Conservation (phyloP, 2,797 vertebrate genomes). For the Myotis planiceps region DNA sequence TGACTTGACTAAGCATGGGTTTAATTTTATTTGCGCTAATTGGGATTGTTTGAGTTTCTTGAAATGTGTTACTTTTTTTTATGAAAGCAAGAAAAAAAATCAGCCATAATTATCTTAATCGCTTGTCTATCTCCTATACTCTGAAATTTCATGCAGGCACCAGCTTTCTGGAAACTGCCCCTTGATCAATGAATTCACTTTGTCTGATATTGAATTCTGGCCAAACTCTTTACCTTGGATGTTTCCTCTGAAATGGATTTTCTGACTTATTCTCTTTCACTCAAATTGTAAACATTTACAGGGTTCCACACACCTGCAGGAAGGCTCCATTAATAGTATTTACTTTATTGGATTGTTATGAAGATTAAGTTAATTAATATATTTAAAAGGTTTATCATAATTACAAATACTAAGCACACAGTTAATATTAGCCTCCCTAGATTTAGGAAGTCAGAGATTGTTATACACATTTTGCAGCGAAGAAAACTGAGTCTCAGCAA, state of each 20-base stretch:
- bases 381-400: background rate
- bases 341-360: background rate
- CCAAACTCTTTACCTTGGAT: background rate
- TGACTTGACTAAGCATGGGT: background rate
- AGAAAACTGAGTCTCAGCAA: background rate
- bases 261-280: background rate
- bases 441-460: background rate
- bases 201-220: background rate
- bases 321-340: background rate
- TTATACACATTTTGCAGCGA: background rate
- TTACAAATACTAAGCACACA: background rate
- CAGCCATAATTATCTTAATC: background rate
- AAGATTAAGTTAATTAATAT: background rate
- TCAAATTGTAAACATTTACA: background rate
- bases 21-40: background rate
- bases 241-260: background rate
- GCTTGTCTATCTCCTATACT: background rate
- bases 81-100: background rate
- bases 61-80: background rate
- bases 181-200: background rate
- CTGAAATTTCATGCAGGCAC: background rate
- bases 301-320: fast-evolving
- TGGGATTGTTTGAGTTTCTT: background rate
- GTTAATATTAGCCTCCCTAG: background rate
- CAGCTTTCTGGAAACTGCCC: background rate